Evolutionary conservation across 2,797 vertebrate species (phyloP), one percentile per base, ranked within the genome.

Genomic region (Poecilia velifera): DNA sequence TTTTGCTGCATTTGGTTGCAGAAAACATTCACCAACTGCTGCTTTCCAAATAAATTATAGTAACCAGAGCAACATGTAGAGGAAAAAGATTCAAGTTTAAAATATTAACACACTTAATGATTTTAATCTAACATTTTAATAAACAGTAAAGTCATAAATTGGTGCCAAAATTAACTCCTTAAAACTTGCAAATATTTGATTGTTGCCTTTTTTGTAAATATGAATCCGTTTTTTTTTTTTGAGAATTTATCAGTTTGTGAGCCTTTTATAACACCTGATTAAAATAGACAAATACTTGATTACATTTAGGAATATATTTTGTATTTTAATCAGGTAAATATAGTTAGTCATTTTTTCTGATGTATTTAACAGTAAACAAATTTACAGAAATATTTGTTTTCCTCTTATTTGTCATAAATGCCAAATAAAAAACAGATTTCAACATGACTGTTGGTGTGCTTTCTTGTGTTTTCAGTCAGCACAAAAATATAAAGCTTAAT

Each of bases 11-110:
- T 94, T 98, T 98, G 47, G 97, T 97, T 82, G 97, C 97, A 51
- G 97, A 98, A 92, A 98, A 98, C 49, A 98, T 97, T 98, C 85
- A 98, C 97, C 95, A 98, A 95, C 89, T 98, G 97, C 82, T 97
- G 95, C 90, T 98, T 98, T 88, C 97, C 97, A 93, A 98, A 98
- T 96, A 98, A 98, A 93, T 98, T 97, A 6, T 98, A 98, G 36
- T 97, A 97, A 47, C 98, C 97, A 94, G 97, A 87, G 98, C 97
- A 76, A 98, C 97, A 97, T 98, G 93, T 71, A 73, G 93, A 77
- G 72, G 1, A 66, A 59, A 34, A 72, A 34, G 45, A 80, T 75
- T 3, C 72, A 41, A 76, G 10, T 22, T 20, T 7, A 64, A 64
- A 64, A 20, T 71, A 16, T 43, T n/a, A 46, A 31, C 41, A 45